Evolutionary conservation across 2,888 invertebrate genomes (phyloP).

Genomic region (Sycophila texana): DNA sequence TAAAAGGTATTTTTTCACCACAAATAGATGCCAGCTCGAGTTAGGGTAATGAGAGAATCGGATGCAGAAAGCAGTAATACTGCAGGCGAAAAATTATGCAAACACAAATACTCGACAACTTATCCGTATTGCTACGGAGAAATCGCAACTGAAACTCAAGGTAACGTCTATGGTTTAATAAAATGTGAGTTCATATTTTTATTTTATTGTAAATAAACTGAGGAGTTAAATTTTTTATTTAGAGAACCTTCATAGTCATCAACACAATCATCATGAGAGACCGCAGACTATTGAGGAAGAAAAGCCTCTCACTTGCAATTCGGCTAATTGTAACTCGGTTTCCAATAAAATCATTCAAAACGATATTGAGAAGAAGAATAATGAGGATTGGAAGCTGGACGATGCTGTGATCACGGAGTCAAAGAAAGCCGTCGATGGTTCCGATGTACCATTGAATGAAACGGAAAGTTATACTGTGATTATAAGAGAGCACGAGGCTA

Average conservation of each 20-base stretch:
- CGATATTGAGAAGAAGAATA: constrained; percentile 67
- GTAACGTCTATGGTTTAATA: constrained; percentile 64
- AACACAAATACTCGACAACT: constrained; percentile 89
- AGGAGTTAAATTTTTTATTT: neutral
- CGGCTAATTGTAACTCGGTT: constrained; percentile 68
- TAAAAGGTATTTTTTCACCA: neutral
- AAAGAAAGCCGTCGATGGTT: constrained; percentile 64
- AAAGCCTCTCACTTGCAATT: constrained; percentile 68
- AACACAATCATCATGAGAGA: constrained; percentile 69
- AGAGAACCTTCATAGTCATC: constrained; percentile 72
- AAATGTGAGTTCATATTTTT: constrained; percentile 1
- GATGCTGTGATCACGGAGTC: constrained; percentile 64
- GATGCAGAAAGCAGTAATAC: constrained; percentile 77
- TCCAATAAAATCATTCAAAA: constrained; percentile 67
- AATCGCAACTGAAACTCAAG: constrained; percentile 85
- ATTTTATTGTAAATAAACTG: constrained; percentile 10
- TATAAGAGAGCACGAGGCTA: constrained; percentile 84
- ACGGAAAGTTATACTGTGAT: constrained; percentile 87
- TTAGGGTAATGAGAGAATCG: constrained; percentile 85
- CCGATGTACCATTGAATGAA: constrained; percentile 76
- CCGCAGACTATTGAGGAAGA: constrained; percentile 71
- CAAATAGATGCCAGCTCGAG: constrained; percentile 80
- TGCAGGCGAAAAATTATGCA: constrained; percentile 83
- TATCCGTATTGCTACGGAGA: constrained; percentile 93
- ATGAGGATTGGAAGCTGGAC: constrained; percentile 71